Conservation (phyloP, 30 jellyfish, hydroid and myxozoan species). For the Sanderia malayensis region DNA sequence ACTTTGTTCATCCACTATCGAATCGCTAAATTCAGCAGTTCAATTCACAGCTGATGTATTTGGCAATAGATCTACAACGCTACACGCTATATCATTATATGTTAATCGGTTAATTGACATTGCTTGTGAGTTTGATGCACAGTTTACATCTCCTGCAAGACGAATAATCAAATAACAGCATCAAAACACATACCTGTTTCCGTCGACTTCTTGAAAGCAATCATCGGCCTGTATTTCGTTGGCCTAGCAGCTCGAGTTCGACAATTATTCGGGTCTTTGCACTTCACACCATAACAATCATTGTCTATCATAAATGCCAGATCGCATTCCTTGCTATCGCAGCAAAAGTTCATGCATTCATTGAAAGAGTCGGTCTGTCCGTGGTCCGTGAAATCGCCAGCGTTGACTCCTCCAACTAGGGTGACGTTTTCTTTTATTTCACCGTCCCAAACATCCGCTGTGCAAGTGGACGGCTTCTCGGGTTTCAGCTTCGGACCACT, state of each 20-base stretch:
- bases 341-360: slow-evolving; percentile 93
- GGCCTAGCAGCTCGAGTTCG: slow-evolving; percentile 90
- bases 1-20: too few relatives aligned
- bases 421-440: slow-evolving; percentile 65
- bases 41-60: too few relatives aligned
- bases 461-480: slow-evolving; percentile 42
- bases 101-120: too few relatives aligned
- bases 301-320: slow-evolving; percentile 91
- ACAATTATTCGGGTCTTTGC: slow-evolving; percentile 76
- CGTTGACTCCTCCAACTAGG: slow-evolving; percentile 87
- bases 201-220: slow-evolving; percentile 79
- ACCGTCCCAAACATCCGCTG: slow-evolving; percentile 82
- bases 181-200: slow-evolving; percentile 74
- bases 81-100: too few relatives aligned
- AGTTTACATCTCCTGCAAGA: too few relatives aligned
- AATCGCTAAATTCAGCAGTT: too few relatives aligned
- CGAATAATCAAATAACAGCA: too few relatives aligned
- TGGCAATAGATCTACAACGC: too few relatives aligned
- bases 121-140: too few relatives aligned
- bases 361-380: slow-evolving; percentile 73
- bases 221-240: slow-evolving; percentile 79
- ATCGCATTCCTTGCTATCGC: slow-evolving; percentile 86
- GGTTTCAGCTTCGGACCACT: slow-evolving; percentile 1
- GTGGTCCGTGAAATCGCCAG: slow-evolving; percentile 94
- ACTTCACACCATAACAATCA: slow-evolving; percentile 85